Evolutionary conservation across 2,797 vertebrate species (phyloP).

Genomic region (Chelon auratus): DNA sequence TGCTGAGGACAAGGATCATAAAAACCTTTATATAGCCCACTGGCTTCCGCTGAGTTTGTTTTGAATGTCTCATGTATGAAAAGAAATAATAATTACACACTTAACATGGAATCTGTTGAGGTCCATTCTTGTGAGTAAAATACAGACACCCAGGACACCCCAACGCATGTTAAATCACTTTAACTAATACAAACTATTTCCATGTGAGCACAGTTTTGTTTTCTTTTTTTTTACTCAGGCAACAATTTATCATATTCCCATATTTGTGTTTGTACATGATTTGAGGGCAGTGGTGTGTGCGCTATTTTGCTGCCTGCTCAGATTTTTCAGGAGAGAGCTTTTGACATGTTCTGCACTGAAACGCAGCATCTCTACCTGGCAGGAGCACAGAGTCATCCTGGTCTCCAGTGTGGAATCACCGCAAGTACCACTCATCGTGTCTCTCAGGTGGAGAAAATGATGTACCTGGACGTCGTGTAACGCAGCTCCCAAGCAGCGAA

Average conservation of each 20-base stretch:
- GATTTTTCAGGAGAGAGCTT: constrained; percentile 4
- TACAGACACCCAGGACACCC: not conserved
- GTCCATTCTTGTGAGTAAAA: constrained; percentile 24
- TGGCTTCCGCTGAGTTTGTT: constrained; percentile 45
- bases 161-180: constrained; percentile 28
- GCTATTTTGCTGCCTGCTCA: constrained; percentile 22
- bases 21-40: constrained; percentile 24
- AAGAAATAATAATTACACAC: constrained; percentile 37
- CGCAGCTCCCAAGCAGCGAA: constrained; percentile 51
- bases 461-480: constrained; percentile 65
- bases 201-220: constrained; percentile 37
- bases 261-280: constrained; percentile 34
- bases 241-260: constrained; percentile 21
- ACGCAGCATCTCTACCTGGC: constrained; percentile 31
- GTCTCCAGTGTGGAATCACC: constrained; percentile 38
- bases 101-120: constrained; percentile 25
- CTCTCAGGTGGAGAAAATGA: constrained; percentile 58
- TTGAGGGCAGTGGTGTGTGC: constrained; percentile 17
- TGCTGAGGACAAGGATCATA: constrained; percentile 28
- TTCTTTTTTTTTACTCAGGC: not conserved
- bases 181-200: constrained; percentile 40
- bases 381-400: constrained; percentile 25
- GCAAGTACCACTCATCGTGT: constrained; percentile 19
- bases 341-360: constrained; percentile 15
- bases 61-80: constrained; percentile 40